These are phyloP conservation scores for Acanthosepion pharaonis DNA, from an alignment of 2,888 invertebrate species.

Conservation along the genomic window DNA sequence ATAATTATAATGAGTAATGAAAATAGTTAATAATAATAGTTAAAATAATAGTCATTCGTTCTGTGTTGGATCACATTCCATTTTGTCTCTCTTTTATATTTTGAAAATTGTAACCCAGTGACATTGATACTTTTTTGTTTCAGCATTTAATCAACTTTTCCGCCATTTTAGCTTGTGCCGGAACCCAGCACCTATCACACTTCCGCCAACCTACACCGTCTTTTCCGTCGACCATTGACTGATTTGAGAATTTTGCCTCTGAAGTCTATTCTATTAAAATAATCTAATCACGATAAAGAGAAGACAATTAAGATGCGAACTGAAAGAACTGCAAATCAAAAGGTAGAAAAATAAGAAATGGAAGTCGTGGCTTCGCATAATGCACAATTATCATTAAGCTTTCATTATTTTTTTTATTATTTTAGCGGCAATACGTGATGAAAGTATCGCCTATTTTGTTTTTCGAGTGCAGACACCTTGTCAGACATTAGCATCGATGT, in stretches of 20 bases:
- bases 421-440: not conserved
- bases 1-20: too few species aligned
- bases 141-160: not conserved
- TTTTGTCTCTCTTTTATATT: too few species aligned
- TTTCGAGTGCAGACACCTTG: not conserved
- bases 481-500: not conserved
- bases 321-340: not conserved
- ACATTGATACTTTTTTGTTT: not conserved
- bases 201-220: not conserved
- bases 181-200: not conserved
- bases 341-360: not conserved
- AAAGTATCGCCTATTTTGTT: not conserved
- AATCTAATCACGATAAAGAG: conserved; percentile 14
- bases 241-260: not conserved
- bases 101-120: not conserved
- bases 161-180: not conserved
- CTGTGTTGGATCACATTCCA: too few species aligned
- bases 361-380: not conserved
- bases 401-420: not conserved
- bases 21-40: too few species aligned
- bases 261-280: conserved; percentile 18
- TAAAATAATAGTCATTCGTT: too few species aligned
- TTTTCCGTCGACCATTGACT: not conserved
- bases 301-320: not conserved
- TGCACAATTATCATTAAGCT: not conserved